Percentiles rank a stretch among this genome's conserved stretches.
Conservation (phyloP, 2,113 vertebrate genomes). For the Formicarius rufipectus region DNA sequence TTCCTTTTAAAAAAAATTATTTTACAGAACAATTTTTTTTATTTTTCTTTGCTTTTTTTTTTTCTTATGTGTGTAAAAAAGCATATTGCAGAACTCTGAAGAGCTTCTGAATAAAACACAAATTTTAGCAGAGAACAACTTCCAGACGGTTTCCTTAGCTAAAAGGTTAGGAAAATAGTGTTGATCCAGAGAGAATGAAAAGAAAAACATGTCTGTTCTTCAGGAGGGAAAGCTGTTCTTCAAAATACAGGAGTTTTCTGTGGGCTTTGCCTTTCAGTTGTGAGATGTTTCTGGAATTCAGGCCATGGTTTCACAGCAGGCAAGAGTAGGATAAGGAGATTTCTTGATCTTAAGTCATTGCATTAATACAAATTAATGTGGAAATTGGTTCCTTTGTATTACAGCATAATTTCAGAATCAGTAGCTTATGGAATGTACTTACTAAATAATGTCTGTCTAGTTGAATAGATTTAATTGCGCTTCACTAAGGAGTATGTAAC, state of each 20-base stretch:
- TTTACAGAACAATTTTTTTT: neutral
- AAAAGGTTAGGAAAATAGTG: neutral
- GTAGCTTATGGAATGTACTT: constrained; percentile 19
- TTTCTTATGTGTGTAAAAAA: neutral
- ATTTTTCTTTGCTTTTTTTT: neutral
- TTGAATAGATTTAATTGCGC: constrained; percentile 21
- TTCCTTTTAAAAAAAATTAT: neutral
- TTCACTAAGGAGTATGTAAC: neutral
- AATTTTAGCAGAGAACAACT: neutral
- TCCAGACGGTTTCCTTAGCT: neutral
- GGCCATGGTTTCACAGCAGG: neutral
- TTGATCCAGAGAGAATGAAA: neutral
- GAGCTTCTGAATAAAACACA: neutral
- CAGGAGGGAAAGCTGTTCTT: neutral
- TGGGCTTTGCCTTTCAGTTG: neutral
- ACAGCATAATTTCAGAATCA: constrained; percentile 16
- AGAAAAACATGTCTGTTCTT: neutral
- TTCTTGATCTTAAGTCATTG: constrained; percentile 28
- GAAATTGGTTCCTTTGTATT: constrained; percentile 55
- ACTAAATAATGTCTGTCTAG: neutral
- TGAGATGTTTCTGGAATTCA: constrained; percentile 28
- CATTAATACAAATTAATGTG: constrained; percentile 53
- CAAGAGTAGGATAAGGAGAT: neutral
- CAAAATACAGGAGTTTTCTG: neutral
- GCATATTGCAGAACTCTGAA: neutral